These are phyloP conservation scores for Microctonus brassicae DNA, from an alignment of 2,888 invertebrate species.

Conservation along the genomic window DNA sequence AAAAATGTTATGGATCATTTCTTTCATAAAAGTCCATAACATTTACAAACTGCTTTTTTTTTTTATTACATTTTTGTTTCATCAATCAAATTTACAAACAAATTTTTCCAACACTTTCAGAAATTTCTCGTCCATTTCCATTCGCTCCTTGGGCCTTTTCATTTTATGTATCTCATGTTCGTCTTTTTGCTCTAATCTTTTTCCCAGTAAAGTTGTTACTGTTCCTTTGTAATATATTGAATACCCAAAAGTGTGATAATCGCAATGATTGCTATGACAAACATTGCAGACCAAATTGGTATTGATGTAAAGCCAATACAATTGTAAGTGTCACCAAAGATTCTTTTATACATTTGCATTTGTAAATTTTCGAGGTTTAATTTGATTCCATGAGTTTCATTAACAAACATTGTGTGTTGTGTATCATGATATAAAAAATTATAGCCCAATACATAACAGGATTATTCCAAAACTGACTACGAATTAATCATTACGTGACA, in stretches of 20 bases:
- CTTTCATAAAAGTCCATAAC: background rate
- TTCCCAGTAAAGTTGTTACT: too few species aligned
- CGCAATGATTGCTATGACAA: constrained; percentile 83
- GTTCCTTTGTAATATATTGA: too few species aligned
- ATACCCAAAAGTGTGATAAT: constrained; percentile 88
- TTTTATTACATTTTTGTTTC: background rate
- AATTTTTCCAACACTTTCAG: background rate
- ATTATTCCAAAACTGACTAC: too few species aligned
- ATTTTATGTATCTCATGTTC: too few species aligned
- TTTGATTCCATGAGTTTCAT: constrained; percentile 36
- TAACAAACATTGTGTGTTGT: constrained; percentile 44
- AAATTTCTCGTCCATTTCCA: constrained; percentile 7
- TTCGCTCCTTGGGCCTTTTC: too few species aligned
- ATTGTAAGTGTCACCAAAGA: constrained; percentile 84
- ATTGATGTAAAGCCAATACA: constrained; percentile 93
- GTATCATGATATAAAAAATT: too few species aligned
- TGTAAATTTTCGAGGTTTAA: constrained; percentile 58
- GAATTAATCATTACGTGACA: too few species aligned
- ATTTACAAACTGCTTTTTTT: too few species aligned
- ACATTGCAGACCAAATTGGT: constrained; percentile 92
- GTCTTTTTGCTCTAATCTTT: too few species aligned
- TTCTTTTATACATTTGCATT: constrained; percentile 66
- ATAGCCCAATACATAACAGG: too few species aligned
- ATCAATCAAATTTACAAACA: background rate
- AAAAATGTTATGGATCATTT: too few species aligned